phyloP scores from a whole-genome alignment of 2,797 vertebrate species.

The Cossypha dichroa region DNA sequence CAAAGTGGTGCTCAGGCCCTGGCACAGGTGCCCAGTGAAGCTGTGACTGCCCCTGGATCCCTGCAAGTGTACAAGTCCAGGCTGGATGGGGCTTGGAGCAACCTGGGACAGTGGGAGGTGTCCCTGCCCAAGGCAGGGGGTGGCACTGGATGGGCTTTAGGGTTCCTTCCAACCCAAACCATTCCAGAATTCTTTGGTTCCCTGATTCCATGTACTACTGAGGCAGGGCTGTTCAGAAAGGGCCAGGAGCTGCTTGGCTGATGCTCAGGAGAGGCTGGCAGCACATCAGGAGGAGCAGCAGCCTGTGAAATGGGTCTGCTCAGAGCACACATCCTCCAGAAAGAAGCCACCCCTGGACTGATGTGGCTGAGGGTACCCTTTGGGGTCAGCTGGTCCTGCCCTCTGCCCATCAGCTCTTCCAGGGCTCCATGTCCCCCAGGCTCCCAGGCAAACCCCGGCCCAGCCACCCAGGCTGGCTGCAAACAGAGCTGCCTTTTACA shows the following conservation, averaged over 20 bases:
- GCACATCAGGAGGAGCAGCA: neutral
- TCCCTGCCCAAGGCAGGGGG: neutral
- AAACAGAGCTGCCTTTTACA: constrained; percentile 14
- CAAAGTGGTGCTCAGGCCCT: neutral
- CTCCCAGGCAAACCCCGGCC: neutral
- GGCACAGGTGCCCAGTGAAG: neutral
- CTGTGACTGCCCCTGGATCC: neutral
- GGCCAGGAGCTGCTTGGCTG: neutral
- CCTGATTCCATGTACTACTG: neutral
- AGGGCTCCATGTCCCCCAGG: neutral
- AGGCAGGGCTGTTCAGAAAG: neutral
- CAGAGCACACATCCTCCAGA: neutral
- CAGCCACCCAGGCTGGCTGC: neutral
- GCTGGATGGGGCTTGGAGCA: fast-evolving
- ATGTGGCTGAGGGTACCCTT: neutral
- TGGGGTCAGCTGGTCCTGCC: neutral
- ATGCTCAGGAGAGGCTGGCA: neutral
- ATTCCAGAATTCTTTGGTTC: neutral
- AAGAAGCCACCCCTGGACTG: neutral
- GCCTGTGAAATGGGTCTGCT: neutral
- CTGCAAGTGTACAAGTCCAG: neutral
- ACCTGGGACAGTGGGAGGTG: fast-evolving
- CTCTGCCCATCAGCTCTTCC: neutral
- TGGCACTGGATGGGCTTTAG: neutral
- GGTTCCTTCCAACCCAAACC: neutral